A percentile compares a stretch with the other conserved stretches of the same genome.
These are phyloP conservation scores for Caerostris extrusa DNA, from an alignment of 1,140 invertebrate genomes.

Conservation along the genomic window DNA sequence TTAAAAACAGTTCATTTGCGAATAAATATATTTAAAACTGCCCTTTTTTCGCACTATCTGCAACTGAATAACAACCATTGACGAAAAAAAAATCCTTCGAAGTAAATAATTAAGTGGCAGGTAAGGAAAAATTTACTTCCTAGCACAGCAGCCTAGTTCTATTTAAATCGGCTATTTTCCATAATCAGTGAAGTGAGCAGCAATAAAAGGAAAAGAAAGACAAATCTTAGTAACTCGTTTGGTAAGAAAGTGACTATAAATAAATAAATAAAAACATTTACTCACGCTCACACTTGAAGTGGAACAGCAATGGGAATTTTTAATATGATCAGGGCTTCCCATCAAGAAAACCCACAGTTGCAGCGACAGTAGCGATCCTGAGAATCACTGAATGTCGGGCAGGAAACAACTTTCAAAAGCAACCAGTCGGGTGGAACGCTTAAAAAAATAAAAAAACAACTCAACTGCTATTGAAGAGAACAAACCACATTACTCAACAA, in stretches of 20 bases:
- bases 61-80: too few species aligned
- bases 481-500: not conserved
- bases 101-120: too few species aligned
- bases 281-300: slow-evolving; percentile 50
- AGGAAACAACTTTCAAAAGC: slow-evolving; percentile 59
- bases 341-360: not conserved
- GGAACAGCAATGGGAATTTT: not conserved
- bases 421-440: slow-evolving; percentile 45
- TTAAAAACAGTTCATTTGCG: too few species aligned
- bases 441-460: not conserved
- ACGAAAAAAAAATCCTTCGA: too few species aligned
- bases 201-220: not conserved
- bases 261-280: not conserved
- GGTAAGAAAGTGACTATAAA: not conserved
- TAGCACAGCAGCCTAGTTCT: too few species aligned
- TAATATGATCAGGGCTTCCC: not conserved
- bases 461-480: not conserved
- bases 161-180: too few species aligned
- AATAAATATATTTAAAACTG: too few species aligned
- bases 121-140: too few species aligned
- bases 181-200: too few species aligned
- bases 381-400: slow-evolving; percentile 5
- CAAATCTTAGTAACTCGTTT: not conserved
- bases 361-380: not conserved
- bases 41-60: too few species aligned